phyloP scores from a whole-genome alignment of 2,888 invertebrate species.

The Phyllotreta striolata region DNA sequence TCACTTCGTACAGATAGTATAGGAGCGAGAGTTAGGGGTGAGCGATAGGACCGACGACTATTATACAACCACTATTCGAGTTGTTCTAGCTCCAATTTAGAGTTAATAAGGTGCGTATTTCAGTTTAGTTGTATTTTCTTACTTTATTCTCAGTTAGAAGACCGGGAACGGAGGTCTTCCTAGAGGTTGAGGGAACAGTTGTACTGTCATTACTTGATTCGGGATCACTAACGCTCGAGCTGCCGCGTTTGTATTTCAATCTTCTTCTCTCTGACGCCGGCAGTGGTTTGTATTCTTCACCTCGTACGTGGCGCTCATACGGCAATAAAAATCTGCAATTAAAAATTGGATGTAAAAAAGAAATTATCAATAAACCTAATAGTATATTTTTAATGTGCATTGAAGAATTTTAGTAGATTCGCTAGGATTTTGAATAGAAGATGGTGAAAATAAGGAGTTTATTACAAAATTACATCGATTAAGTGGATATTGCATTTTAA shows the following conservation, averaged over 20 bases:
- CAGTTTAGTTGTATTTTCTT: constrained; percentile 25
- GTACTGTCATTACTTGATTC: constrained; percentile 55
- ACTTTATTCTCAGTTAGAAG: constrained; percentile 50
- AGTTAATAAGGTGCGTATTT: too few species aligned
- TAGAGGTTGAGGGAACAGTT: constrained; percentile 51
- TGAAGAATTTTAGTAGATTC: too few species aligned
- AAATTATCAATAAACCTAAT: background rate
- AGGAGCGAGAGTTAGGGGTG: too few species aligned
- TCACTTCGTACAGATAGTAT: too few species aligned
- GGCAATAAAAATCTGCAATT: constrained; percentile 70
- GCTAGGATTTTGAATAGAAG: too few species aligned
- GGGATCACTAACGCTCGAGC: constrained; percentile 54
- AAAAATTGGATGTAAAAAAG: background rate
- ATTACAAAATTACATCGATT: too few species aligned
- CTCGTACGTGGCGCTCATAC: constrained; percentile 69
- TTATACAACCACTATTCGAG: too few species aligned
- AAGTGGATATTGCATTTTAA: too few species aligned
- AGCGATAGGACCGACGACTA: too few species aligned
- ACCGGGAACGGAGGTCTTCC: constrained; percentile 41
- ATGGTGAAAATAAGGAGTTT: too few species aligned
- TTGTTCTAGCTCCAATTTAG: too few species aligned
- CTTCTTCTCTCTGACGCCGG: constrained; percentile 58
- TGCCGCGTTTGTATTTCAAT: constrained; percentile 58
- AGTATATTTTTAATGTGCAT: too few species aligned
- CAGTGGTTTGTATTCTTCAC: constrained; percentile 62